These are phyloP conservation scores for Carabus problematicus DNA, from an alignment of 2,888 invertebrate species.

Conservation along the genomic window DNA sequence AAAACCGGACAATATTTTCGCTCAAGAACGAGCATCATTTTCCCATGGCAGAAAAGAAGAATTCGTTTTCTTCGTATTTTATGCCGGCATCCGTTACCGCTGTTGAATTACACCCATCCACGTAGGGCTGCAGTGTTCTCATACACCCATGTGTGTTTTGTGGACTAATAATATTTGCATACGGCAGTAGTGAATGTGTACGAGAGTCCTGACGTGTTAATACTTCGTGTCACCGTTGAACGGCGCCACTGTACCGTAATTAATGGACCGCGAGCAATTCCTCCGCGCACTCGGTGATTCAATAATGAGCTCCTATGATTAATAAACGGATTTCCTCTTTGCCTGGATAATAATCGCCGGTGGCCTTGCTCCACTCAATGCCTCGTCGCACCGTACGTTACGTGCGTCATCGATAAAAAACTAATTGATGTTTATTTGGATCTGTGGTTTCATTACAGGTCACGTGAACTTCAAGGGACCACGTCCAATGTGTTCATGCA, in stretches of 20 bases:
- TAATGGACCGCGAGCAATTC: conserved; percentile 23
- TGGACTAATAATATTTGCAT: conserved; percentile 17
- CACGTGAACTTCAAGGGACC: too few relatives aligned
- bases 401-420: neutral
- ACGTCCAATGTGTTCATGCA: too few relatives aligned
- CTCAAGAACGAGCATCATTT: conserved; percentile 6
- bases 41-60: conserved; percentile 2
- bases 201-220: conserved; percentile 28
- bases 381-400: neutral
- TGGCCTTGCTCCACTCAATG: neutral
- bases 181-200: neutral
- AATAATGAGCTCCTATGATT: conserved; percentile 36
- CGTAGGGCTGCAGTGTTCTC: too few relatives aligned
- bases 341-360: conserved; percentile 4
- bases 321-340: conserved; percentile 33
- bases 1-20: conserved; percentile 30
- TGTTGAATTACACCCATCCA: too few relatives aligned
- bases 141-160: too few relatives aligned
- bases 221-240: conserved; percentile 15
- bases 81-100: too few relatives aligned
- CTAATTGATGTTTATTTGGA: conserved; percentile 10
- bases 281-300: conserved; percentile 25
- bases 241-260: conserved; percentile 7
- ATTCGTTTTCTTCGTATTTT: conserved; percentile 18
- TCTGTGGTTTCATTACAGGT: too few relatives aligned